Evolutionary conservation across 2,113 vertebrate genomes (phyloP).

Genomic region (Solea senegalensis): DNA sequence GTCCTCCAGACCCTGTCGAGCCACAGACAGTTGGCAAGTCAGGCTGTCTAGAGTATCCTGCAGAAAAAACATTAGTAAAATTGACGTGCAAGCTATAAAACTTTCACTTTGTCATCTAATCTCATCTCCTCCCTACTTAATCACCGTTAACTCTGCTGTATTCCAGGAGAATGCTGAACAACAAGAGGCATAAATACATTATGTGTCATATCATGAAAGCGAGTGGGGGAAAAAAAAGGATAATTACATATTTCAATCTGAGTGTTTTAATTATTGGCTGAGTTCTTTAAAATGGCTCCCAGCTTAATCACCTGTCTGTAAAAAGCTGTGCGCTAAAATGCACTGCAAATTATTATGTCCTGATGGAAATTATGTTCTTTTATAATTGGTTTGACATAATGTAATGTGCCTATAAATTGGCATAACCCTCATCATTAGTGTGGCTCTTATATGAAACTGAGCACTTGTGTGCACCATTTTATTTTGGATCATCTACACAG

Average conservation of each 20-base stretch:
- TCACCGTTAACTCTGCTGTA: conserved; percentile 23
- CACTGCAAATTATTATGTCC: neutral
- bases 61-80: conserved; percentile 12
- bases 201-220: conserved; percentile 15
- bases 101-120: conserved; percentile 20
- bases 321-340: conserved; percentile 34
- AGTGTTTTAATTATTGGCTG: conserved; percentile 27
- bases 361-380: conserved; percentile 10
- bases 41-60: conserved; percentile 80
- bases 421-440: neutral
- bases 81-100: conserved; percentile 16
- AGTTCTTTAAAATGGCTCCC: conserved; percentile 5
- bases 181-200: conserved; percentile 47
- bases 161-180: conserved; percentile 31
- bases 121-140: neutral
- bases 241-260: conserved; percentile 55
- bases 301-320: conserved; percentile 41
- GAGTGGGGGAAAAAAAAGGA: conserved; percentile 22
- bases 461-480: neutral
- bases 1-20: conserved; percentile 67
- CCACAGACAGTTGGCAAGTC: conserved; percentile 66
- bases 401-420: neutral
- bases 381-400: neutral
- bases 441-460: conserved; percentile 1
- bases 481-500: no score